Conservation (phyloP, 2,888 invertebrate species). For the Serrognathus titanus region DNA sequence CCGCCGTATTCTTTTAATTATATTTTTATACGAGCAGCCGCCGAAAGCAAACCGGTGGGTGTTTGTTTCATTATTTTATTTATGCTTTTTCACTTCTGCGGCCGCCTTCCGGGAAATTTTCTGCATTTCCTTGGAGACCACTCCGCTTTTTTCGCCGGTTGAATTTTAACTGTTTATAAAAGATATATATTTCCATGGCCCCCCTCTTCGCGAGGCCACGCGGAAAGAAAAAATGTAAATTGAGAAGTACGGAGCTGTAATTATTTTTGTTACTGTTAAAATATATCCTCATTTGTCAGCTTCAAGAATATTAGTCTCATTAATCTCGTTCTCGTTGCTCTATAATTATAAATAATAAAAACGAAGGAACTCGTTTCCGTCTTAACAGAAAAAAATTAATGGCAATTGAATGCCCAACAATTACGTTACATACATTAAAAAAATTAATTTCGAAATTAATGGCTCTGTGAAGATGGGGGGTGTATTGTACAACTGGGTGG, state of each 20-base stretch:
- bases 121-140: slow-evolving; percentile 3
- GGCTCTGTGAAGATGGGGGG: no score
- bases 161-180: not conserved
- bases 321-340: not conserved
- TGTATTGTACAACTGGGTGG: no score
- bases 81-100: slow-evolving; percentile 1
- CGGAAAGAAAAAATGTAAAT: no score
- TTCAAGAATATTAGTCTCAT: not conserved
- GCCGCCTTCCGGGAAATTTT: slow-evolving; percentile 4
- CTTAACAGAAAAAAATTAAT: not conserved
- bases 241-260: no score
- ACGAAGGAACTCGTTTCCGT: slow-evolving; percentile 1
- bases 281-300: no score
- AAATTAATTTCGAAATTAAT: no score
- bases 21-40: not conserved
- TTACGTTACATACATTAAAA: no score
- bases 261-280: no score
- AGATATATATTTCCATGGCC: not conserved
- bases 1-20: no score
- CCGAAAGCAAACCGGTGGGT: not conserved
- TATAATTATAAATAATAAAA: slow-evolving; percentile 1
- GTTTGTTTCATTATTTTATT: not conserved
- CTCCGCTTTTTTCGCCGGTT: not conserved
- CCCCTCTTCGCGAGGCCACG: no score
- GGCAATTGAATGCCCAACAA: no score